Percentiles rank a stretch among this genome's conserved stretches.
Conservation (phyloP, 1,140 invertebrate genomes). For the Parasteatoda tepidariorum region DNA sequence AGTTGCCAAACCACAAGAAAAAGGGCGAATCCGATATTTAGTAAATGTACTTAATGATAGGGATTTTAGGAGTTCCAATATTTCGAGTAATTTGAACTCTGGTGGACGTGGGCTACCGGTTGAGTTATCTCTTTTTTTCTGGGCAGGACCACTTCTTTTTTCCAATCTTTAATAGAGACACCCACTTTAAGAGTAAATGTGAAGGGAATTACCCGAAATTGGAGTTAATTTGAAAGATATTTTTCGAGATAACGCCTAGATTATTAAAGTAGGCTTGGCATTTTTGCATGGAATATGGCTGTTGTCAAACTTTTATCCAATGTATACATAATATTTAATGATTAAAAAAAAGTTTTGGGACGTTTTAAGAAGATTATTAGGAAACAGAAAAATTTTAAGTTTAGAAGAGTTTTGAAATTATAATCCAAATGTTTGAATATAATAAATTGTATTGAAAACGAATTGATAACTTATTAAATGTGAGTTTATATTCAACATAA, state of each 20-base stretch:
- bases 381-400: too few relatives aligned
- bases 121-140: background rate
- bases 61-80: conserved; percentile 36
- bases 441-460: too few relatives aligned
- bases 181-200: background rate
- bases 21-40: background rate
- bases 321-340: too few relatives aligned
- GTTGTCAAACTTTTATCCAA: too few relatives aligned
- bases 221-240: conserved; percentile 23
- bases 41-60: conserved; percentile 31
- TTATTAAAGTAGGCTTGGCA: conserved; percentile 38
- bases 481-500: too few relatives aligned
- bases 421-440: too few relatives aligned
- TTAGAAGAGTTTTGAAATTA: too few relatives aligned
- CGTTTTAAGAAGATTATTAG: too few relatives aligned
- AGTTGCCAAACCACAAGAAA: background rate
- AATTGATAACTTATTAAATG: too few relatives aligned
- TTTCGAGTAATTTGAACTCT: background rate
- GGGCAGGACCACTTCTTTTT: background rate
- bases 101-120: conserved; percentile 42
- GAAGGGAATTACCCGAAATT: background rate
- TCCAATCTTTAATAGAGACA: conserved; percentile 10
- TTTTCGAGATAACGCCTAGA: conserved; percentile 22
- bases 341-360: too few relatives aligned
- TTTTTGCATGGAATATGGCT: background rate